Conservation (phyloP, 2,888 invertebrate species). For the Muscina levida region DNA sequence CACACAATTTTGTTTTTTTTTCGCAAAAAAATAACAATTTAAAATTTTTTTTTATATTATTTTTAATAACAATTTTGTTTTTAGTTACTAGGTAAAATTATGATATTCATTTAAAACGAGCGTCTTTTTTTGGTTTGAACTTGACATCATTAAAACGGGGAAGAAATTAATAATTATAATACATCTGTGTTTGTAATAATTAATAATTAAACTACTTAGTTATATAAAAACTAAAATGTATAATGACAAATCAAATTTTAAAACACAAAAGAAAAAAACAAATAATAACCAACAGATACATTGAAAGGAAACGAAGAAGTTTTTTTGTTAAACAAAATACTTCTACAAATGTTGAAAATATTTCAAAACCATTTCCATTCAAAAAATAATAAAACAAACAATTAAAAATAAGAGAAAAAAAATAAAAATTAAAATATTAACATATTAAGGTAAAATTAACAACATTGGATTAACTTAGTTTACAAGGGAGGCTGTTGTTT, state of each 20-base stretch:
- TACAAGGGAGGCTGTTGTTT: no score
- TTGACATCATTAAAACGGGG: constrained; percentile 26
- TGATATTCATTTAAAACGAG: constrained; percentile 50
- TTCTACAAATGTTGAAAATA: background rate
- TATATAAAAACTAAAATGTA: background rate
- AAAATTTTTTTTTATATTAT: constrained; percentile 38
- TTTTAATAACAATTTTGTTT: constrained; percentile 43
- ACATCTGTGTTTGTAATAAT: constrained; percentile 26
- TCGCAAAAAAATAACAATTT: constrained; percentile 62
- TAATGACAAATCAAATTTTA: constrained; percentile 8
- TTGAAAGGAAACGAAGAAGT: no score
- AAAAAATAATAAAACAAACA: no score
- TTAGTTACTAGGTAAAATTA: constrained; percentile 56
- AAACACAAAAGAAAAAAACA: background rate
- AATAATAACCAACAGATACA: background rate
- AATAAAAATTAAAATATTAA: no score
- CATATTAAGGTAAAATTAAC: no score
- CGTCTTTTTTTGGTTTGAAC: constrained; percentile 63
- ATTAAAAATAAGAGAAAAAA: no score
- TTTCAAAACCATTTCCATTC: background rate
- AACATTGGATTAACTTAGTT: no score
- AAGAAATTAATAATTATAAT: constrained; percentile 47
- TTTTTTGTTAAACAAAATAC: constrained; percentile 2
- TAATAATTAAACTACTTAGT: constrained; percentile 57
- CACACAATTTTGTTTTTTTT: constrained; percentile 14